Evolutionary conservation across 2,888 invertebrate species (phyloP).

Genomic region (Aleiodes testaceus): DNA sequence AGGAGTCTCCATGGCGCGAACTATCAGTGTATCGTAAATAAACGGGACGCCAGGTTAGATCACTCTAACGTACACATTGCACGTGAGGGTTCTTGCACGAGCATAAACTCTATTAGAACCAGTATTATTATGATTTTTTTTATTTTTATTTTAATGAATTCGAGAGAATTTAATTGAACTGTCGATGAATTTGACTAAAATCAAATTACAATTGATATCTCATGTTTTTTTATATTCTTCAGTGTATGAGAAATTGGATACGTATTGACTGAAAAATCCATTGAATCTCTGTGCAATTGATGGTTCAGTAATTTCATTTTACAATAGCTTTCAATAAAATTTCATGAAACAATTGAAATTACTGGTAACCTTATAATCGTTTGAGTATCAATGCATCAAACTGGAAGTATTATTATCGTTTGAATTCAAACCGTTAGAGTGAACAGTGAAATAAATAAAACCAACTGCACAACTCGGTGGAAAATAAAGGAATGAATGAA

Average conservation of each 20-base stretch:
- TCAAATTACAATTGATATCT: too few relatives aligned
- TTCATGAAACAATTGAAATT: not conserved
- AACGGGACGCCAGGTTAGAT: constrained; percentile 48
- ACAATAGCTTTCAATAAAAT: not conserved
- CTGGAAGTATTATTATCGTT: constrained; percentile 9
- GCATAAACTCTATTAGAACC: not conserved
- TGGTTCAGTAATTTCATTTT: not conserved
- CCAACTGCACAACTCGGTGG: not conserved
- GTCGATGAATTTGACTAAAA: too few relatives aligned
- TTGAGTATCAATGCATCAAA: not conserved
- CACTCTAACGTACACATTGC: constrained; percentile 48
- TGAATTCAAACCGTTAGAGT: not conserved
- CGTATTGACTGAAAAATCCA: too few relatives aligned
- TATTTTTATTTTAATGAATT: not conserved
- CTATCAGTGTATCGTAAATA: constrained; percentile 50
- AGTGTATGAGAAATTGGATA: too few relatives aligned
- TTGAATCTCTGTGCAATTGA: too few relatives aligned
- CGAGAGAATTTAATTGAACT: not conserved
- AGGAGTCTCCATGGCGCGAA: constrained; percentile 30
- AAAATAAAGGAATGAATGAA: constrained; percentile 9
- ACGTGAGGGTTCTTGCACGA: constrained; percentile 45
- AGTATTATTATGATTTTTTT: not conserved
- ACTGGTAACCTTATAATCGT: too few relatives aligned
- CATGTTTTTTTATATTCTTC: too few relatives aligned
- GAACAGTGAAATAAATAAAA: not conserved